Conservation (phyloP, 2,888 invertebrate species). For the Caenorhabditis auriculariae region DNA sequence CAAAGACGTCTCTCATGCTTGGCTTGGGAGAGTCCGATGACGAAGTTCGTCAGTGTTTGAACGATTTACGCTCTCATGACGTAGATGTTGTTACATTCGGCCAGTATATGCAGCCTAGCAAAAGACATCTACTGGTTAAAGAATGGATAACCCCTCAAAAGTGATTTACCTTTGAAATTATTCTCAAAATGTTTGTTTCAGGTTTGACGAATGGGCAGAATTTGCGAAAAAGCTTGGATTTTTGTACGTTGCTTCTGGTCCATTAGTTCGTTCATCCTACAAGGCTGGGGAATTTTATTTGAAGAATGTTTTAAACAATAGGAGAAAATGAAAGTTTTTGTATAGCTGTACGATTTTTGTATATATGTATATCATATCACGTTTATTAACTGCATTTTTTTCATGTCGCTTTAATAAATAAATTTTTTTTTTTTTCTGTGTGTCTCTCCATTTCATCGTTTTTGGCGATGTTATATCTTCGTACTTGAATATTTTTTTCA, state of each 20-base stretch:
- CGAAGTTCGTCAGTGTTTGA: slow-evolving; percentile 67
- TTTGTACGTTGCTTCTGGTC: slow-evolving; percentile 93
- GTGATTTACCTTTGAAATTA: slow-evolving; percentile 66
- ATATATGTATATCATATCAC: background rate
- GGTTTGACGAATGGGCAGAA: slow-evolving; percentile 57
- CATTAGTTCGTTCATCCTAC: slow-evolving; percentile 92
- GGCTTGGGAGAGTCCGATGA: slow-evolving; percentile 87
- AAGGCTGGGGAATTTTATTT: slow-evolving; percentile 82
- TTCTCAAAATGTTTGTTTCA: slow-evolving; percentile 70
- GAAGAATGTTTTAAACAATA: slow-evolving; percentile 55
- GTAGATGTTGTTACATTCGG: slow-evolving; percentile 96
- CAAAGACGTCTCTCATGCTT: slow-evolving; percentile 97
- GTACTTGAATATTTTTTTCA: background rate
- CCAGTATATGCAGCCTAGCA: slow-evolving; percentile 99
- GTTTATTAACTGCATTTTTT: too few species aligned
- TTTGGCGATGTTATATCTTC: slow-evolving; percentile 11
- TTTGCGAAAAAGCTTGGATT: slow-evolving; percentile 77
- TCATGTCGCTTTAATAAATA: slow-evolving; percentile 13
- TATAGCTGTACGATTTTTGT: too few species aligned
- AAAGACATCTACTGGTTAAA: slow-evolving; percentile 78
- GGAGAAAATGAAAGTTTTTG: slow-evolving; percentile 24
- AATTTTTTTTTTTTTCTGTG: slow-evolving; percentile 10
- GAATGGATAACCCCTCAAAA: slow-evolving; percentile 96
- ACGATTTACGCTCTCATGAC: slow-evolving; percentile 66
- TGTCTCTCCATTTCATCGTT: slow-evolving; percentile 8